Evolutionary conservation across 2,888 invertebrate genomes (phyloP), one percentile per base, ranked within the genome.

Genomic region (Lagria hirta): DNA sequence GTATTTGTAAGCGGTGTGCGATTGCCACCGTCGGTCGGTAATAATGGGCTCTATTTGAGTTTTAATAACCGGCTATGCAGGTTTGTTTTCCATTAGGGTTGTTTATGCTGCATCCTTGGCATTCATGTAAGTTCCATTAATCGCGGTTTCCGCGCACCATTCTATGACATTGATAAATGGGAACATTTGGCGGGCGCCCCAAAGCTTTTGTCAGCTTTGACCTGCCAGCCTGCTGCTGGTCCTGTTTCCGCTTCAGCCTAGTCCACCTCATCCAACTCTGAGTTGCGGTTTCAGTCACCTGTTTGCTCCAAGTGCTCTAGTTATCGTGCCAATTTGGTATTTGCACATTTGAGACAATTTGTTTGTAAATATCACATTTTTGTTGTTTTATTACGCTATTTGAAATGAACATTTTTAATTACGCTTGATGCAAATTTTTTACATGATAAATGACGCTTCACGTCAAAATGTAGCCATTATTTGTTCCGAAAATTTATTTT

Each of bases 41-140:
- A 60, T 58, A 58, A 57, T 53, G 46, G 52, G 46, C 10, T 16
- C 42, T 46, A 54, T 49, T 56, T 52, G 54, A 52, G 49, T 63
- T 60, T 61, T 58, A 59, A 60, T 54, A 58, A 56, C 52, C 50
- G 46, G 43, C 52, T 51, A 45, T 58, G 48, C 55, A 56, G 61
- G 61, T 62, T 63, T 64, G 62, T 63, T 62, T 63, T 65, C 60
- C 62, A 65, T 63, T 64, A 60, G 58, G 56, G 56, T 62, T 63
- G 62, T 66, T 66, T 65, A 65, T 65, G 55, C 57, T 57, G 56
- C 58, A 57, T 57, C 60, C 62, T 62, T 61, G 62, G 64, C 58
- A 62, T 65, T 65, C 64, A 64, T 60, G 62, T 64, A 64, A 65
- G 63, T 66, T 65, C 65, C 65, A 66, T 67, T 65, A 67, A 66